These are phyloP conservation scores for Cyaniris semiargus DNA, from an alignment of 2,888 invertebrate species.

Conservation along the genomic window DNA sequence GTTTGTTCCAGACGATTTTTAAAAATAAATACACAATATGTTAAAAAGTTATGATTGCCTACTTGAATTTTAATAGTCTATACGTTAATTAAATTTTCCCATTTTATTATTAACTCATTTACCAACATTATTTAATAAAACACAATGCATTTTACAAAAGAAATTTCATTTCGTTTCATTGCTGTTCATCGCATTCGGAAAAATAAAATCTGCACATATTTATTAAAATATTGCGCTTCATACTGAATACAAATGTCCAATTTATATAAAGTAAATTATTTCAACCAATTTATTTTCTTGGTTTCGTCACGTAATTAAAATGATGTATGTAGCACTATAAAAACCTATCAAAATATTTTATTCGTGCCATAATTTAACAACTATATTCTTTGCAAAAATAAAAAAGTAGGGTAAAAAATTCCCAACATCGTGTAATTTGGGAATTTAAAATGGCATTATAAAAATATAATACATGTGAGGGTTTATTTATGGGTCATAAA, in stretches of 20 bases:
- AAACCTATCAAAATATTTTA: neutral
- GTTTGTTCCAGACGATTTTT: too few species aligned
- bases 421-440: neutral
- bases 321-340: neutral
- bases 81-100: too few species aligned
- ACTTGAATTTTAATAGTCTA: too few species aligned
- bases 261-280: neutral
- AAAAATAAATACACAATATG: too few species aligned
- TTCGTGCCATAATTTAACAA: neutral
- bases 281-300: neutral
- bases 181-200: neutral
- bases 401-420: neutral
- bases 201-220: conserved; percentile 1
- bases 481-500: conserved; percentile 27
- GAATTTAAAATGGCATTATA: conserved; percentile 23
- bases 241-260: neutral
- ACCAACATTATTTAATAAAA: neutral
- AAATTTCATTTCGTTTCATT: neutral
- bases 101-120: neutral
- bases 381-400: neutral
- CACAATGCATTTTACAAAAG: neutral
- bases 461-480: conserved; percentile 17
- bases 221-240: neutral
- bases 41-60: too few species aligned
- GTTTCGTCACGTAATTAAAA: neutral